Percentiles rank a stretch among this genome's conserved stretches.
These are phyloP conservation scores for Anthopleura sola DNA, from an alignment of 64 coral and sea anemone species.

Conservation along the genomic window DNA sequence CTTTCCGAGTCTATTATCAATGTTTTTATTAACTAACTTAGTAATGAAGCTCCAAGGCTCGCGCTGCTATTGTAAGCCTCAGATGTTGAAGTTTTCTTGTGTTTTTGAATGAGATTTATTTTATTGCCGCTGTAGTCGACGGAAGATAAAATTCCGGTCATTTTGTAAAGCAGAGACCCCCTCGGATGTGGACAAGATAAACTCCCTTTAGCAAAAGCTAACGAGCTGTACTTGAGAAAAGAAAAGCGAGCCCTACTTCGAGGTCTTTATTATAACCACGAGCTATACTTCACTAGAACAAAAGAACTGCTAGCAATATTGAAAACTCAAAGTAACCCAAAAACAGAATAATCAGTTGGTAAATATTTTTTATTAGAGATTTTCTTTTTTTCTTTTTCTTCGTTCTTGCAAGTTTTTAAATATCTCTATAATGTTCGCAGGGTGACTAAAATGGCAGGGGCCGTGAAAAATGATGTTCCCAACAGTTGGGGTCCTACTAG, in stretches of 20 bases:
- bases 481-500: slow-evolving; percentile 44
- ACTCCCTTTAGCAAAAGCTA: neutral
- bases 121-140: neutral
- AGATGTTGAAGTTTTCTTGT: neutral
- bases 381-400: neutral
- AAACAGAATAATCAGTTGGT: neutral
- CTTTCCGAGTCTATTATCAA: neutral
- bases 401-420: neutral
- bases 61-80: neutral
- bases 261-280: neutral
- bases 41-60: neutral
- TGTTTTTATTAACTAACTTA: neutral
- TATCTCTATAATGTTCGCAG: neutral
- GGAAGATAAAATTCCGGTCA: neutral
- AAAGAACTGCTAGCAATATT: neutral
- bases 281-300: neutral
- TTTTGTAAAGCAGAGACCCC: neutral
- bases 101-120: neutral
- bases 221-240: neutral
- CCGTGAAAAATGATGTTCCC: neutral
- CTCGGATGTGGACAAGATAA: neutral
- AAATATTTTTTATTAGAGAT: neutral
- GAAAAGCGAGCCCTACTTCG: neutral
- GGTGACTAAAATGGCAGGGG: neutral
- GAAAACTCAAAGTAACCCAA: neutral